A percentile compares a stretch with the other conserved stretches of the same genome.
Conservation (phyloP, 1,140 invertebrate species). For the Palaemon carinicauda region DNA sequence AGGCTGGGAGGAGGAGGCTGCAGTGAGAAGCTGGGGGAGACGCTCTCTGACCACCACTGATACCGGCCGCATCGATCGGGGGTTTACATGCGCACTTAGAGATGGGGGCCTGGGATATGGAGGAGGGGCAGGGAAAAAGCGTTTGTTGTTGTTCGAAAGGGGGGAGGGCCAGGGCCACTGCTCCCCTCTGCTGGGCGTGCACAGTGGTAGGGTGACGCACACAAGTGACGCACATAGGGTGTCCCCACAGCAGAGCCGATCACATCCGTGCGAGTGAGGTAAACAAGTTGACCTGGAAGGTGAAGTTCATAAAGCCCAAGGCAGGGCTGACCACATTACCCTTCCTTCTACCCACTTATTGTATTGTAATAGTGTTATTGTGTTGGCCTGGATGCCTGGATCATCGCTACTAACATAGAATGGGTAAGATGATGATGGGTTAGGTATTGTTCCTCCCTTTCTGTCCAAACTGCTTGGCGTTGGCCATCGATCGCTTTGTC, state of each 20-base stretch:
- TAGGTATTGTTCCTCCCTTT: slow-evolving; percentile 53
- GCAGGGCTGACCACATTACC: slow-evolving; percentile 25
- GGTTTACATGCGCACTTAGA: slow-evolving; percentile 57
- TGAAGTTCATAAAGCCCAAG: neutral
- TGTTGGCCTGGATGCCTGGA: slow-evolving; percentile 41
- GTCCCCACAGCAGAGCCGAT: slow-evolving; percentile 48
- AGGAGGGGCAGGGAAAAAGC: slow-evolving; percentile 56
- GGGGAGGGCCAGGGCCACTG: slow-evolving; percentile 27
- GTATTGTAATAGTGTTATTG: slow-evolving; percentile 42
- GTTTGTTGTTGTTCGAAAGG: slow-evolving; percentile 55
- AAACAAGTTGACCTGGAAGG: slow-evolving; percentile 42
- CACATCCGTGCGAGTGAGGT: slow-evolving; percentile 41
- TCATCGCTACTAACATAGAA: slow-evolving; percentile 43
- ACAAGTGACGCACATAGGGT: slow-evolving; percentile 54
- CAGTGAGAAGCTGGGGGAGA: slow-evolving; percentile 49
- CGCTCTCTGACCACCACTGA: slow-evolving; percentile 54
- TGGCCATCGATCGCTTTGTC: slow-evolving; percentile 43
- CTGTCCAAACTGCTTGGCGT: slow-evolving; percentile 49
- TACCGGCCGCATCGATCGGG: slow-evolving; percentile 54
- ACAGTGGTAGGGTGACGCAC: slow-evolving; percentile 56
- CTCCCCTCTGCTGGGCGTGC: slow-evolving; percentile 51
- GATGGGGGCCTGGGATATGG: slow-evolving; percentile 39
- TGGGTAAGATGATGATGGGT: slow-evolving; percentile 56
- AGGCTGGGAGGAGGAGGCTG: slow-evolving; percentile 36
- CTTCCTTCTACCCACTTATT: slow-evolving; percentile 36